These are phyloP conservation scores for Osedax fenrisi DNA, from an alignment of 2,888 invertebrate species.

Conservation along the genomic window DNA sequence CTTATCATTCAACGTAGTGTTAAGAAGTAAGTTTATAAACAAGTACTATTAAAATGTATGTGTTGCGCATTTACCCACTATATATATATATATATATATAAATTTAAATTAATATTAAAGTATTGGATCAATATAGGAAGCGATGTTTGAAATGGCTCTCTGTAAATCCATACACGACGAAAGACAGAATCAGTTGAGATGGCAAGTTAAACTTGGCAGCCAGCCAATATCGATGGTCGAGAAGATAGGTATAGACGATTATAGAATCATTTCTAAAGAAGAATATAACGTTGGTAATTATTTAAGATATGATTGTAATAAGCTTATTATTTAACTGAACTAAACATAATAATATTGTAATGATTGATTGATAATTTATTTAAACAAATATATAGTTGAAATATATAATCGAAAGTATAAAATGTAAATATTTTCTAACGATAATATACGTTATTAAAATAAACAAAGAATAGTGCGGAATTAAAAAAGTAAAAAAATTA, in stretches of 20 bases:
- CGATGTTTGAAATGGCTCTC: conserved; percentile 47
- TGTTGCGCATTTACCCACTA: background rate
- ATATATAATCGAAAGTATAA: too few relatives aligned
- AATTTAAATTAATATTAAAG: background rate
- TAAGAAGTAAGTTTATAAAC: background rate
- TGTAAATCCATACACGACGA: conserved; percentile 48
- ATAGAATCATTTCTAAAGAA: conserved; percentile 40
- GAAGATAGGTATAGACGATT: conserved; percentile 39
- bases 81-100: background rate
- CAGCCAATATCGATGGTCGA: conserved; percentile 41
- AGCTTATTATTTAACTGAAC: too few relatives aligned
- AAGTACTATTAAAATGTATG: background rate
- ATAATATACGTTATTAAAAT: too few relatives aligned
- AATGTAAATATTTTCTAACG: too few relatives aligned
- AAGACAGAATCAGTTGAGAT: conserved; percentile 49
- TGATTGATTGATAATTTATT: too few relatives aligned
- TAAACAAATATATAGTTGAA: too few relatives aligned
- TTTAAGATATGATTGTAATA: too few relatives aligned
- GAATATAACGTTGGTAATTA: conserved; percentile 41
- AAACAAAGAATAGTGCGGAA: too few relatives aligned
- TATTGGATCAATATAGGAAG: conserved; percentile 32
- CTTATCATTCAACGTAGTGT: too few relatives aligned
- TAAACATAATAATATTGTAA: too few relatives aligned
- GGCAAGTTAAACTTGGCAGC: conserved; percentile 49
- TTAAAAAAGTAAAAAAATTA: too few relatives aligned